A percentile compares a stretch with the other conserved stretches of the same genome.
phyloP scores from a whole-genome alignment of 2,888 invertebrate species.

The Pogonocherus hispidulus region DNA sequence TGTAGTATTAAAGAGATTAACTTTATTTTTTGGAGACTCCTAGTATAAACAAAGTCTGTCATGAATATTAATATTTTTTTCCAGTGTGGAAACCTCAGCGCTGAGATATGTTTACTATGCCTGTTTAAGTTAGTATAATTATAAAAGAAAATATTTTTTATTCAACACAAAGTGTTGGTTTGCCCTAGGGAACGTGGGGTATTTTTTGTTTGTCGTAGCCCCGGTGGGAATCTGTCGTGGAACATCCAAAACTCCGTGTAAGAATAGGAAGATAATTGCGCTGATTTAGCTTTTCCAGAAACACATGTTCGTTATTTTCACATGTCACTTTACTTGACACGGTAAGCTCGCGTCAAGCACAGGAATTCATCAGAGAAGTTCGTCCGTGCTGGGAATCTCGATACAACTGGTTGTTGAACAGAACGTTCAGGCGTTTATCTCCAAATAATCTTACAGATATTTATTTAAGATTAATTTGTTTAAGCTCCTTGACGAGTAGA shows the following conservation, averaged over 20 bases:
- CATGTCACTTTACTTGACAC: conserved; percentile 10
- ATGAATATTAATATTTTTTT: no score
- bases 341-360: not conserved
- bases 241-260: not conserved
- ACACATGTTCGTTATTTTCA: conserved; percentile 12
- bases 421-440: not conserved
- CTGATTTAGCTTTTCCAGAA: conserved; percentile 6
- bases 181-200: not conserved
- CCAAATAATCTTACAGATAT: not conserved
- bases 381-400: not conserved
- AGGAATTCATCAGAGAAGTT: conserved; percentile 1
- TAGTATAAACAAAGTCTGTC: no score
- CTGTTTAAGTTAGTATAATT: no score
- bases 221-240: not conserved
- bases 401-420: not conserved
- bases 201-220: not conserved
- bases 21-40: no score
- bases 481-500: not conserved
- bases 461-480: not conserved
- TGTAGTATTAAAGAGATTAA: no score
- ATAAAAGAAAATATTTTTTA: not conserved
- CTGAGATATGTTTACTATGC: no score
- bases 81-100: no score
- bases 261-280: not conserved
- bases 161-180: not conserved